These are phyloP conservation scores for Etheostoma cragini DNA, from an alignment of 2,113 vertebrate species.

Conservation along the genomic window DNA sequence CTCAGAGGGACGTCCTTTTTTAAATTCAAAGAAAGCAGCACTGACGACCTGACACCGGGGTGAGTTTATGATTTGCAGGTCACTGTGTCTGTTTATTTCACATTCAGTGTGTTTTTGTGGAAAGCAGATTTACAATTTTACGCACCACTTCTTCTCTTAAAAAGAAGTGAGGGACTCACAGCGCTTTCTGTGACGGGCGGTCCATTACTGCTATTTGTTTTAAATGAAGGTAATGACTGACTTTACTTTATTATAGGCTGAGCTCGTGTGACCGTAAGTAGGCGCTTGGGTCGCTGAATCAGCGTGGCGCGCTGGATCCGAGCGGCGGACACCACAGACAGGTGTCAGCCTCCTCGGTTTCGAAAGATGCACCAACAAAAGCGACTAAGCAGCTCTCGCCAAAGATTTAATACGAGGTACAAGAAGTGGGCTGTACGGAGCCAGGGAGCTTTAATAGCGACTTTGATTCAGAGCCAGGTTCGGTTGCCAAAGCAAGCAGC, in stretches of 20 bases:
- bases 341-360: conserved; percentile 67
- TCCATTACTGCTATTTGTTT: conserved; percentile 36
- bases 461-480: conserved; percentile 42
- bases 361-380: background rate
- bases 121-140: conserved; percentile 55
- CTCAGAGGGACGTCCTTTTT: conserved; percentile 42
- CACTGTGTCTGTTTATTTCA: conserved; percentile 18
- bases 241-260: conserved; percentile 37
- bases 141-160: conserved; percentile 42
- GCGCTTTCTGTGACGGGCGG: background rate
- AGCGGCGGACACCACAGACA: conserved; percentile 55
- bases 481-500: conserved; percentile 76
- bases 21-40: conserved; percentile 15
- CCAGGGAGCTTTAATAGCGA: conserved; percentile 56
- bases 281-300: conserved; percentile 35
- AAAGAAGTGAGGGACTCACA: conserved; percentile 10
- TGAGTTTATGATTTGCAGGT: conserved; percentile 62
- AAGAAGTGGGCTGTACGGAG: conserved; percentile 45
- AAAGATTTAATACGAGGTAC: conserved; percentile 51
- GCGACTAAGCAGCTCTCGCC: background rate
- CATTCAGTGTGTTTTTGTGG: background rate
- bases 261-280: conserved; percentile 18
- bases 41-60: conserved; percentile 56
- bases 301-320: conserved; percentile 40
- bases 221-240: conserved; percentile 44